Conservation (phyloP, 2,113 vertebrate species). For the Elephas maximus region DNA sequence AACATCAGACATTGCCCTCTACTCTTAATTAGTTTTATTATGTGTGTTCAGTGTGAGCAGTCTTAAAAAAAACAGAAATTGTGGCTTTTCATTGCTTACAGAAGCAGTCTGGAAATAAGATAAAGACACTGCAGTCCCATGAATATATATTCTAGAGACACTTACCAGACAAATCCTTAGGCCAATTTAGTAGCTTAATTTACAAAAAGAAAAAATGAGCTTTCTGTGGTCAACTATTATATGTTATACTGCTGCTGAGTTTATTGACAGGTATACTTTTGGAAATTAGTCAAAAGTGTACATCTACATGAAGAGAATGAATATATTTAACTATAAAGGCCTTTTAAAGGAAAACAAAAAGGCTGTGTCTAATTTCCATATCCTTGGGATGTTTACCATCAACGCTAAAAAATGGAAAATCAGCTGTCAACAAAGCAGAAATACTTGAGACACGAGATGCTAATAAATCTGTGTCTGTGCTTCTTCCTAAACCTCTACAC, state of each 20-base stretch:
- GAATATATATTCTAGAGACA: not conserved
- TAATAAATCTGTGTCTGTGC: not conserved
- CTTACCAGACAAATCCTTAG: not conserved
- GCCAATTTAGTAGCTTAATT: not conserved
- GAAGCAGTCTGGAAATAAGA: not conserved
- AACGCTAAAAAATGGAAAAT: not conserved
- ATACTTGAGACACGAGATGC: not conserved
- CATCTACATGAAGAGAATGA: not conserved
- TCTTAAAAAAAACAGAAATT: not conserved
- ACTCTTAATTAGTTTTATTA: not conserved
- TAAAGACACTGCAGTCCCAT: not conserved
- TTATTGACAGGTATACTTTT: not conserved
- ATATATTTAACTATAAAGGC: not conserved
- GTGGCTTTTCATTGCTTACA: not conserved
- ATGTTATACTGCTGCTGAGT: not conserved
- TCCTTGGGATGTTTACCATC: not conserved
- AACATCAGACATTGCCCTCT: not conserved
- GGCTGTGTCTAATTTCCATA: not conserved
- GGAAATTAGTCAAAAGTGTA: not conserved
- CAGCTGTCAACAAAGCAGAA: not conserved
- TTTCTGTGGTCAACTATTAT: not conserved
- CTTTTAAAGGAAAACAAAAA: not conserved
- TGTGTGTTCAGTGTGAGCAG: not conserved
- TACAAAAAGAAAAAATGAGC: not conserved
- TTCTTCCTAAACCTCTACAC: not conserved